Evolutionary conservation across 2,797 vertebrate species (phyloP).

Genomic region (Podargus strigoides): DNA sequence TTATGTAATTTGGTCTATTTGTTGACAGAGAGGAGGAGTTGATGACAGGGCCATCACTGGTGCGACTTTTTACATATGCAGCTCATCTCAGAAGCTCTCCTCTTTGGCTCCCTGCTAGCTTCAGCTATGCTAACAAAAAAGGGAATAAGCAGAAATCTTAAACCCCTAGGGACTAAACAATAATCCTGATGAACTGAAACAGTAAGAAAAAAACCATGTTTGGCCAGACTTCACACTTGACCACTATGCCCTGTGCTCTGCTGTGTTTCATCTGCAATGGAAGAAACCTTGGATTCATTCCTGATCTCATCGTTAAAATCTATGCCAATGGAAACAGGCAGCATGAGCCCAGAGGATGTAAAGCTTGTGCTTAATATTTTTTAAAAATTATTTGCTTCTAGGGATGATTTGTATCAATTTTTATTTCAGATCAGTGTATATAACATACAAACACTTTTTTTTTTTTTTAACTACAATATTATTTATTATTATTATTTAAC

Average conservation of each 20-base stretch:
- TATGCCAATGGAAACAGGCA: background rate
- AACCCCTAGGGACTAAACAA: background rate
- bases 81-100: background rate
- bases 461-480: background rate
- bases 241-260: background rate
- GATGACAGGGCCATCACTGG: background rate
- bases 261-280: background rate
- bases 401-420: background rate
- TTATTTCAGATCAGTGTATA: background rate
- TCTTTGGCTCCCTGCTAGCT: background rate
- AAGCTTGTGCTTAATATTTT: background rate
- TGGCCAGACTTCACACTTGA: background rate
- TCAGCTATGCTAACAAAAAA: background rate
- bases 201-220: background rate
- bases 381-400: background rate
- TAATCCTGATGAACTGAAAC: background rate
- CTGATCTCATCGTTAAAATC: background rate
- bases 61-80: background rate
- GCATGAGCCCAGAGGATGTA: rapidly evolving
- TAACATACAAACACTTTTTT: background rate
- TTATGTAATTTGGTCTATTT: background rate
- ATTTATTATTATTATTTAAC: too few species aligned
- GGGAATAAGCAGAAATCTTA: background rate
- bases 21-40: background rate
- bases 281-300: background rate